Evolutionary conservation across 2,113 vertebrate genomes (phyloP), one percentile per base, ranked within the genome.

Genomic region (Chascanopsetta lugubris): DNA sequence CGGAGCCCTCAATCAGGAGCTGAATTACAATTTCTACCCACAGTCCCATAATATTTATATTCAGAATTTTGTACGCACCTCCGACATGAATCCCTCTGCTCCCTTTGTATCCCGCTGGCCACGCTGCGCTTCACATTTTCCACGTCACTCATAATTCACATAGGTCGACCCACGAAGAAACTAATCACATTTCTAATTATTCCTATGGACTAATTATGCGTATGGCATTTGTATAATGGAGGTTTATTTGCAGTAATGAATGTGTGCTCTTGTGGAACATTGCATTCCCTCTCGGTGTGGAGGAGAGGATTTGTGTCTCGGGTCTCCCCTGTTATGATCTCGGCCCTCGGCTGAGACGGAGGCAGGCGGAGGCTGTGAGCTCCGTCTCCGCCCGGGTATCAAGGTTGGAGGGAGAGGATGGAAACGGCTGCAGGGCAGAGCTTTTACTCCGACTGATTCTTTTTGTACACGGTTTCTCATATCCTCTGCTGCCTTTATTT

Each of bases 211-310:
- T 86, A 89, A 92, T 92, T 88, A 90, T 88, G 89, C 84, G 74
- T 78, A 61, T 83, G 78, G 68, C 83, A 84, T 90, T 90, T 90
- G 87, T 88, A 82, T 90, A 90, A 91, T 91, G 85, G 89, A 81
- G 86, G 88, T 90, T 91, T 87, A 90, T 91, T 86, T 82, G 72
- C 77, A 78, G 82, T 92, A 89, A 90, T 91, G 85, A 88, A 90
- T 80, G 90, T 90, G 84, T 90, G 89, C 86, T 88, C 86, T 90
- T 88, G 87, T 89, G 90, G 88, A 92, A 92, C 88, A 87, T 90
- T 90, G 89, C 85, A 80, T 87, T 85, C 73, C 82, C 75, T 74
- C 76, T 62, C 56, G 3, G 58, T 59, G 72, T 46, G 63, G 54
- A 63, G 55, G 80, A 75, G 79, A 64, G 18, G 63, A 77, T 62